Percentiles rank a stretch among this genome's conserved stretches.
phyloP scores from a whole-genome alignment of 2,113 vertebrate species.

The Brienomyrus longianalis region DNA sequence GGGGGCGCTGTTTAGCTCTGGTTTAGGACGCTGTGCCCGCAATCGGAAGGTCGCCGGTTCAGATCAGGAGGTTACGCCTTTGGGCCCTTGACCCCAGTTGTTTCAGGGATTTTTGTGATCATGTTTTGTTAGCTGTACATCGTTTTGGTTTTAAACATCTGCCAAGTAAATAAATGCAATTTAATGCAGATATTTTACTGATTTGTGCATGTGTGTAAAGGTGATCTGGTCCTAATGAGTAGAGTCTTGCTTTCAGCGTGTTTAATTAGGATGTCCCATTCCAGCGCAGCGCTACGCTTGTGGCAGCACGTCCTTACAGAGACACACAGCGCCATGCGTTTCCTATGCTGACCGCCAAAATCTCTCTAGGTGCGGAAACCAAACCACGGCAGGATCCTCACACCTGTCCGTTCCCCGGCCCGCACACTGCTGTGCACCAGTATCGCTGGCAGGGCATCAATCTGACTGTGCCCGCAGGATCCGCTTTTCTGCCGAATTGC shows the following conservation, averaged over 20 bases:
- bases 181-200: background rate
- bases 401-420: background rate
- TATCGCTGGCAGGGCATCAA: background rate
- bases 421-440: background rate
- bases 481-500: background rate
- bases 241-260: background rate
- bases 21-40: background rate
- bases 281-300: background rate
- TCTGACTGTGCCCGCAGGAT: background rate
- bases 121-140: background rate
- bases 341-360: background rate
- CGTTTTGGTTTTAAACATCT: background rate
- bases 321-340: background rate
- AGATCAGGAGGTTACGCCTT: background rate
- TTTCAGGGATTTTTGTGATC: background rate
- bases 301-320: background rate
- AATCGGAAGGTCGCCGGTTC: background rate
- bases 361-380: background rate
- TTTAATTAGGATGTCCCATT: background rate
- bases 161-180: background rate
- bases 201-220: background rate
- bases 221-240: background rate
- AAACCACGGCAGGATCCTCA: background rate
- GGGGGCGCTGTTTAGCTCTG: background rate
- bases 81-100: background rate